Base-by-base conservation (phyloP, 2,113 vertebrate species). In the Struthidea cinerea region DNA sequence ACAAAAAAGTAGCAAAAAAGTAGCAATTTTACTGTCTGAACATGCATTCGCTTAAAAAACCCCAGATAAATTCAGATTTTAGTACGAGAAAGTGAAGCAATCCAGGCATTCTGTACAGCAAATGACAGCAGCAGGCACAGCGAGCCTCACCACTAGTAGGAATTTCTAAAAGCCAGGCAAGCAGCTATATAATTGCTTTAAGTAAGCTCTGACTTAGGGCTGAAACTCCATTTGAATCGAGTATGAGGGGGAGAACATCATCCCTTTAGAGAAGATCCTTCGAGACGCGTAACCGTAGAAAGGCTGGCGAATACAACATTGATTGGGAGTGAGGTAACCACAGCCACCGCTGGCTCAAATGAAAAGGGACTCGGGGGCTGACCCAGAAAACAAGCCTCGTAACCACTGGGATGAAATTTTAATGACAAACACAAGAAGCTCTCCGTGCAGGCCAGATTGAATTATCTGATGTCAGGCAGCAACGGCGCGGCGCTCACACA, bases 321-420 rank as follows among this genome's bases (percentile, higher is more conserved):
- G 98, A 98, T 98, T 98, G 98, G 97, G 97, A 98, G 96, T 98
- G 98, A 98, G 98, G 98, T 98, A 98, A 98, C 98, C 98, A 97
- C 98, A 98, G 98, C 97, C 98, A 98, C 97, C 95, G 2, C 91
- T 59, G 97, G 98, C 98, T 98, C 98, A 98, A 98, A 98, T 98
- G 98, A 98, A 98, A 98, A 98, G 98, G 96, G 97, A 98, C 94
- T 97, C 98, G 81, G 98, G 97, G 97, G 87, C 98, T 98, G 98
- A 98, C 98, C 98, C 97, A 98, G 98, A 98, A 98, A 98, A 98
- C 98, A 98, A 98, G 98, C 95, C 96, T 97, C 94, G 97, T 97
- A 98, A 98, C 98, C 97, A 23, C 98, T 39, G 97, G 86, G 96
- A 98, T 98, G 97, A 98, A 98, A 98, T 91, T 97, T 98, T 98